phyloP scores from a whole-genome alignment of 2,888 invertebrate species.

The Acronicta alni region DNA sequence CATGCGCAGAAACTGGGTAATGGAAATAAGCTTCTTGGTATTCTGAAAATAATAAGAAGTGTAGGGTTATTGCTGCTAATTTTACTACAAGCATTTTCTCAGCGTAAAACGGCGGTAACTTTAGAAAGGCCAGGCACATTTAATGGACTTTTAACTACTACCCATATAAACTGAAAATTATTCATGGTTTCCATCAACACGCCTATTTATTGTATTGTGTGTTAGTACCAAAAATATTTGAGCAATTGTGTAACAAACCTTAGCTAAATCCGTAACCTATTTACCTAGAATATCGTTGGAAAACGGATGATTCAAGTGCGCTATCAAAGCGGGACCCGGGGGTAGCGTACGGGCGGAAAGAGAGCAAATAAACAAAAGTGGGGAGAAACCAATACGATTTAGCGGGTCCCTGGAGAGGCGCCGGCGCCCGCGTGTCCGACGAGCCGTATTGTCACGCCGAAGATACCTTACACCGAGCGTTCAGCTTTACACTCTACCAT shows the following conservation, averaged over 20 bases:
- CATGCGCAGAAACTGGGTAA: constrained; percentile 2
- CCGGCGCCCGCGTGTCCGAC: constrained; percentile 57
- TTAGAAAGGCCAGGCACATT: constrained; percentile 35
- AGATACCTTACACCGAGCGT: constrained; percentile 54
- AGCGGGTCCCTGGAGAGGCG: constrained; percentile 74
- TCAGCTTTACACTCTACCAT: constrained; percentile 31
- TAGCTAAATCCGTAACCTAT: constrained; percentile 27
- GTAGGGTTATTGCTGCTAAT: constrained; percentile 42
- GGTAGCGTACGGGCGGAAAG: constrained; percentile 59
- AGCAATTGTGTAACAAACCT: constrained; percentile 10
- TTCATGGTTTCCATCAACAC: constrained; percentile 28
- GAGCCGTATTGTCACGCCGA: constrained; percentile 77
- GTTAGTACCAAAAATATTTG: constrained; percentile 14
- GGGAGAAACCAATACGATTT: constrained; percentile 82
- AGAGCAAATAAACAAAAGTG: constrained; percentile 73
- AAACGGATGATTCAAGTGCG: constrained; percentile 53
- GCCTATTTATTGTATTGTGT: constrained; percentile 1
- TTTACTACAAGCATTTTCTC: constrained; percentile 41
- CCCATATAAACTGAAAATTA: constrained; percentile 41
- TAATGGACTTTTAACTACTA: constrained; percentile 37
- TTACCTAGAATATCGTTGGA: constrained; percentile 29
- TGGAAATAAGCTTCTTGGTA: constrained; percentile 28
- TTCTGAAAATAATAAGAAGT: constrained; percentile 16
- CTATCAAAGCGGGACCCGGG: constrained; percentile 44
- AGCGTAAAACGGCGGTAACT: constrained; percentile 24